A percentile compares a stretch with the other conserved stretches of the same genome.
phyloP scores from a whole-genome alignment of 2,888 invertebrate genomes.

The Ctenicera cuprea region DNA sequence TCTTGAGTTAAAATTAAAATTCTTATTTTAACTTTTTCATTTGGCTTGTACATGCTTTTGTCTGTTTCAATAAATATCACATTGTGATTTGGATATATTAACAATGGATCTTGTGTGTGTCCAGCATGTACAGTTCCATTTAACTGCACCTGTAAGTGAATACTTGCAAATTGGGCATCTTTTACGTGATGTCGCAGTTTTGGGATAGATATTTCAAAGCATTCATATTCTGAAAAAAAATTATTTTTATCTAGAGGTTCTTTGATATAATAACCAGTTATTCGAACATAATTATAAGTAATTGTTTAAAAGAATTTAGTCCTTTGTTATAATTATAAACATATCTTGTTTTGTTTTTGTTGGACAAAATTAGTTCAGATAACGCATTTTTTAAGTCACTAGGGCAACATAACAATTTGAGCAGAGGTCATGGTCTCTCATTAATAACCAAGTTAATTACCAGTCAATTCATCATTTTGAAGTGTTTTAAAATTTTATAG shows the following conservation, averaged over 20 bases:
- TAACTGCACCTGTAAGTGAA: slow-evolving; percentile 65
- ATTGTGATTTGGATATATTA: slow-evolving; percentile 70
- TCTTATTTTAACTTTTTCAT: slow-evolving; percentile 75
- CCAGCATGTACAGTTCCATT: slow-evolving; percentile 63
- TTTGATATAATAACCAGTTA: no score
- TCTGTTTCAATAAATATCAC: slow-evolving; percentile 76
- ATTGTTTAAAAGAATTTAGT: neutral
- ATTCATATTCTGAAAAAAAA: slow-evolving; percentile 65
- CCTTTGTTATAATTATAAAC: neutral
- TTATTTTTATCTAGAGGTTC: neutral
- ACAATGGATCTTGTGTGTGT: slow-evolving; percentile 66
- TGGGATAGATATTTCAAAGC: slow-evolving; percentile 67
- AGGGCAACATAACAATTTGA: slow-evolving; percentile 36
- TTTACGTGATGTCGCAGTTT: slow-evolving; percentile 55
- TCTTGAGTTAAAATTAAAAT: slow-evolving; percentile 74
- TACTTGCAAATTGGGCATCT: slow-evolving; percentile 64
- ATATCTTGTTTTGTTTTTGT: slow-evolving; percentile 1
- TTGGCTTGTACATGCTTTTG: slow-evolving; percentile 75
- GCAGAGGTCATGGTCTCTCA: slow-evolving; percentile 38
- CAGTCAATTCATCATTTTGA: neutral
- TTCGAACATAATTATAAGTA: neutral
- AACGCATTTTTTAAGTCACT: slow-evolving; percentile 47
- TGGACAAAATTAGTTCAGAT: slow-evolving; percentile 26
- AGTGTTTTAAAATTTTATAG: neutral
- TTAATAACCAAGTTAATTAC: neutral